phyloP scores from a whole-genome alignment of 1,140 invertebrate genomes.

The Cydia splendana region DNA sequence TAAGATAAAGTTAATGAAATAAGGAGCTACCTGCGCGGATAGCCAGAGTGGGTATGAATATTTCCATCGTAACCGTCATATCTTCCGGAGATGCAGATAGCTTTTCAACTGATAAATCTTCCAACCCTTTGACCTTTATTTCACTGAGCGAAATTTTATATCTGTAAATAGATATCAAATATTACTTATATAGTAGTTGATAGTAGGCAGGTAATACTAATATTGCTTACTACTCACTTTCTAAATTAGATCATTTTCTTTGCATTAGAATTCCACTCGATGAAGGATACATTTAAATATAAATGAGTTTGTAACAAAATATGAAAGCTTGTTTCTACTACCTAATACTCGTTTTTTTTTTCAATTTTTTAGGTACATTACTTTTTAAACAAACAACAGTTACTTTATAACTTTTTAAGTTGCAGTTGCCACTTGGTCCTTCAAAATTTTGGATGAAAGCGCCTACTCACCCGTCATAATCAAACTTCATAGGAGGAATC shows the following conservation, averaged over 20 bases:
- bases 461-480: background rate
- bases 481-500: slow-evolving; percentile 2
- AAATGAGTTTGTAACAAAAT: too few relatives aligned
- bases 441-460: background rate
- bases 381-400: too few relatives aligned
- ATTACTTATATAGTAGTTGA: too few relatives aligned
- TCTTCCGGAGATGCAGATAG: background rate
- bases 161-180: background rate
- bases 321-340: too few relatives aligned
- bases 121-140: slow-evolving; percentile 7
- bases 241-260: too few relatives aligned
- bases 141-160: background rate
- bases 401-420: background rate
- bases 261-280: too few relatives aligned
- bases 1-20: background rate
- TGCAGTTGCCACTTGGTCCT: background rate
- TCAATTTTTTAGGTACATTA: too few relatives aligned
- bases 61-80: background rate
- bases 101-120: slow-evolving; percentile 5
- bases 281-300: too few relatives aligned
- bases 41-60: background rate
- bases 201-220: too few relatives aligned
- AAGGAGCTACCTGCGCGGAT: slow-evolving; percentile 9
- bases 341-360: background rate
- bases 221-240: too few relatives aligned